phyloP scores from a whole-genome alignment of 2,797 vertebrate genomes.

The Sebastes hubbsi region DNA sequence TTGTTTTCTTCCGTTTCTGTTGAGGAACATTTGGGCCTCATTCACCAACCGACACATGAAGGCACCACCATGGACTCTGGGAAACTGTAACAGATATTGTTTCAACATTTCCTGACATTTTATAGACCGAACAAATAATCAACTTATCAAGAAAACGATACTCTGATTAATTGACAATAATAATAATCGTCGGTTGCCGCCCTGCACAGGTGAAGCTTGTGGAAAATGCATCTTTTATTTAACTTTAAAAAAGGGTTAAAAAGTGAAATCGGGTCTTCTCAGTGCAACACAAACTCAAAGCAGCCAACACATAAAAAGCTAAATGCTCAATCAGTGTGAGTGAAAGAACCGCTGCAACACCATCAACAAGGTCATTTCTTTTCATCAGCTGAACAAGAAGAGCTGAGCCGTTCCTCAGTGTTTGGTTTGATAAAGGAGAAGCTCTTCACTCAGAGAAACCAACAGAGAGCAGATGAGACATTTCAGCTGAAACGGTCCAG shows the following conservation, averaged over 20 bases:
- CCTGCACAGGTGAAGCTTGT: not conserved
- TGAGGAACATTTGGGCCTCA: too few species aligned
- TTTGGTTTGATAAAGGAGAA: constrained; percentile 5
- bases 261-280: not conserved
- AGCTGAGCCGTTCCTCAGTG: not conserved
- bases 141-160: too few species aligned
- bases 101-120: not conserved
- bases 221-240: not conserved
- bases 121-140: too few species aligned
- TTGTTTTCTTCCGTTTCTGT: too few species aligned
- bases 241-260: not conserved
- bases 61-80: not conserved
- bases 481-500: not conserved
- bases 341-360: not conserved
- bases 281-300: not conserved
- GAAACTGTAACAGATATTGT: not conserved
- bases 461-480: not conserved
- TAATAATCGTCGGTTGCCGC: not conserved
- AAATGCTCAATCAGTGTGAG: not conserved
- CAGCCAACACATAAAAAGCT: not conserved
- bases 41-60: not conserved
- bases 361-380: not conserved
- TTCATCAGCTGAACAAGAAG: not conserved
- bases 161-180: not conserved
- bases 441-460: not conserved